Base-by-base conservation (phyloP, 2,797 vertebrate species). In the Lagocephalus sceleratus region DNA sequence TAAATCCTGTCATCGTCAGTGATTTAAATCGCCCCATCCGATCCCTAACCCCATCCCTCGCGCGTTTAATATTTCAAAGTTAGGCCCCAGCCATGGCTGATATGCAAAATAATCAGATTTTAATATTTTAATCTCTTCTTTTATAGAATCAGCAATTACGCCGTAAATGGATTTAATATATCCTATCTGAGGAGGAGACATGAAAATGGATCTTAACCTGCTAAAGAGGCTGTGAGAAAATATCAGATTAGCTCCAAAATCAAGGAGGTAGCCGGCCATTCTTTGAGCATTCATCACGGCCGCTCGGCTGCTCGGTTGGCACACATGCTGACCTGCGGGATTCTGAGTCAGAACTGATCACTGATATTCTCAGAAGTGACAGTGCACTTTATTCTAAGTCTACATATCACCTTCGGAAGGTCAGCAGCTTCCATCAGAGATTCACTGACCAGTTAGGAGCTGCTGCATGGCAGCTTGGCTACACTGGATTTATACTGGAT, bases 371-470 rank as follows among this genome's bases (percentile, higher is more conserved):
- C 63, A 21, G 73, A 77, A 68, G 73, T 82, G 80, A 84, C 68
- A 71, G 71, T 67, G 50, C 51, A 53, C 74, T 71, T 65, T 54
- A 68, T 76, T 78, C 68, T 78, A 79, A 78, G 75, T 82, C 79
- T 73, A 85, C 77, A 82, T 83, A 82, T 87, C 75, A 86, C 75
- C 60, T 63, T 44, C 35, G 62, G 75, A 87, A 86, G 84, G 85
- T 86, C 85, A 85, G 12, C 55, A 51, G 65, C 75, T 77, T 84
- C 73, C 70, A 83, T 85, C 68, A 63, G 20, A 62, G 20, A 60
- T 62, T 48, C 58, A 67, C 29, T 71, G 73, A 70, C 73, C 68
- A 73, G 72, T 84, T 77, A 62, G 50, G 29, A 38, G 46, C 60
- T 47, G 57, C 29, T 10, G 29, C 29, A 10, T 62, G 55, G 52